Evolutionary conservation across 2,888 invertebrate species (phyloP), one percentile per base, ranked within the genome.

Genomic region (Drosophila picticornis): DNA sequence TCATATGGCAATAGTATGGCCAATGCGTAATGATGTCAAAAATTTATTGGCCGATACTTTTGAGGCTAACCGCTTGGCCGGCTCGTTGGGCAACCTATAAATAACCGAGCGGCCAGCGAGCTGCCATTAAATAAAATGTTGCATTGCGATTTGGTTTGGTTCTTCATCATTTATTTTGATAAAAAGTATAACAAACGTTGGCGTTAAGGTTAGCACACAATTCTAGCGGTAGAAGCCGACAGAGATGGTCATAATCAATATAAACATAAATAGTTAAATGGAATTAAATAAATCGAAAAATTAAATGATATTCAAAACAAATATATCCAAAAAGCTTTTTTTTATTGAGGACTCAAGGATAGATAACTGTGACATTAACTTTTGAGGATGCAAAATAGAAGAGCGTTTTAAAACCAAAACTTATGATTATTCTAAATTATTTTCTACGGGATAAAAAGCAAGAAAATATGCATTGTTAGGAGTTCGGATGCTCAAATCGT

Each of bases 41-140:
- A 84, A 91, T 87, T 91, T 90, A 91, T 91, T 91, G 89, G 84
- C 83, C 87, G 77, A 81, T 77, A 72, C 80, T 66, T 84, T 84
- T 81, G 72, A 76, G 80, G 75, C 78, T 68, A 70, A 58, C 50
- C 78, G 79, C 75, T 68, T 82, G 80, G 80, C 78, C 80, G 86
- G 85, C 77, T 86, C 83, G 90, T 90, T 87, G 85, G 79, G 53
- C 79, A 81, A 51, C 61, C 83, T 86, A 85, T 75, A 81, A 87
- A 87, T 90, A 87, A 66, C 31, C 48, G 25, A 52, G 34, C 48
- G 32, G 27, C 51, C 62, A 71, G 62, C 61, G 63, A 62, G 63
- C 56, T 65, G 61, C 72, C 73, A 84, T 79, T 75, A 84, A 82
- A 80, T 73, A 72, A 70, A 75, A 64, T 76, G 48, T 61, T 66